phyloP scores from a whole-genome alignment of 1,140 invertebrate genomes.

The Battus philenor region DNA sequence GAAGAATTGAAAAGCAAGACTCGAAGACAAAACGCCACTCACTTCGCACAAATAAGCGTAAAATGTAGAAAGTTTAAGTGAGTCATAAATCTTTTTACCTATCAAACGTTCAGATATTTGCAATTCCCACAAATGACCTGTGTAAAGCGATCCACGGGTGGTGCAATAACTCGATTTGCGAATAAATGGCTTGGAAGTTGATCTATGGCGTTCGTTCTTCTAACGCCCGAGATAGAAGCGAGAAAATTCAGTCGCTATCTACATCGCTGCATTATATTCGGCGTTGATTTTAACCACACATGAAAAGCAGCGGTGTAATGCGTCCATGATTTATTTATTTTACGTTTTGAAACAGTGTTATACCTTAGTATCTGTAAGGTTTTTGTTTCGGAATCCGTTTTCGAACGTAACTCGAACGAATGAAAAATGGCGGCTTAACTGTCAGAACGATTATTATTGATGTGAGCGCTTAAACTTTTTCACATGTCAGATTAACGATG shows the following conservation, averaged over 20 bases:
- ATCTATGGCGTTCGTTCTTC: conserved; percentile 47
- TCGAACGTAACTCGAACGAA: conserved; percentile 39
- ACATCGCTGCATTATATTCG: conserved; percentile 49
- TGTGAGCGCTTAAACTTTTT: conserved; percentile 53
- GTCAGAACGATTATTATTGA: conserved; percentile 68
- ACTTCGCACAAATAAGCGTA: conserved; percentile 6
- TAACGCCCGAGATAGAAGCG: conserved; percentile 34
- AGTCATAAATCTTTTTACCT: conserved; percentile 46
- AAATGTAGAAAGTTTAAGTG: conserved; percentile 30
- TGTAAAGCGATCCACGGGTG: conserved; percentile 65
- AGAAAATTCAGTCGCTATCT: conserved; percentile 35
- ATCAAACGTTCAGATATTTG: conserved; percentile 48
- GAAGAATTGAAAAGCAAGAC: neutral
- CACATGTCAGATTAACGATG: conserved; percentile 45
- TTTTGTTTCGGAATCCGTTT: conserved; percentile 41
- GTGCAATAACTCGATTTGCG: conserved; percentile 71
- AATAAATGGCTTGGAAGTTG: conserved; percentile 71
- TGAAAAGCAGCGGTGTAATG: conserved; percentile 51
- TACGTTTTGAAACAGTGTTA: too few species aligned
- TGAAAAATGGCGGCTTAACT: conserved; percentile 64
- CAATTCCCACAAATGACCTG: conserved; percentile 70
- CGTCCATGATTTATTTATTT: too few species aligned
- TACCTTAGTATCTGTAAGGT: neutral
- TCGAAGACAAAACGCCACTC: neutral
- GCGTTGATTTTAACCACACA: conserved; percentile 29